A percentile compares a stretch with the other conserved stretches of the same genome.
These are phyloP conservation scores for Zoanthus sociatus DNA, from an alignment of 92 coral and sea anemone genomes.

Conservation along the genomic window DNA sequence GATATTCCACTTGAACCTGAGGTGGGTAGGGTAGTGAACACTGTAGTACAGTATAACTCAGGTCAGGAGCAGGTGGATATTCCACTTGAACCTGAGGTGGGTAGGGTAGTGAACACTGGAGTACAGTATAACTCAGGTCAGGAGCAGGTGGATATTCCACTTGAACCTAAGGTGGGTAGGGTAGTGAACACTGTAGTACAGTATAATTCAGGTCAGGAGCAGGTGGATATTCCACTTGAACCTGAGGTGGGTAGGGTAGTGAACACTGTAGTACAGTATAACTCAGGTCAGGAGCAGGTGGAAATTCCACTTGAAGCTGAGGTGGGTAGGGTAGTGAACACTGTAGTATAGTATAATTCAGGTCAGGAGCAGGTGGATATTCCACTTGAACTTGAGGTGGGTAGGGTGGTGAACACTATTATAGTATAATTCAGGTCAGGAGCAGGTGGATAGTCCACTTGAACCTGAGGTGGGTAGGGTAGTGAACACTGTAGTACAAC, in stretches of 20 bases:
- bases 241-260: slow-evolving; percentile 69
- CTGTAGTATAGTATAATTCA: slow-evolving; percentile 1
- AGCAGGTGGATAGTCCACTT: slow-evolving; percentile 85
- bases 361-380: slow-evolving; percentile 92
- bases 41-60: no score
- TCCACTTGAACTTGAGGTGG: slow-evolving; percentile 89
- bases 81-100: slow-evolving; percentile 89
- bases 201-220: slow-evolving; percentile 95
- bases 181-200: no score
- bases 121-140: no score
- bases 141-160: no score
- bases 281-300: slow-evolving; percentile 84
- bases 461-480: slow-evolving; percentile 78
- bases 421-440: slow-evolving; percentile 68
- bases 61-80: no score
- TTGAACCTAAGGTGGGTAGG: slow-evolving; percentile 81
- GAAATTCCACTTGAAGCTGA: slow-evolving; percentile 92
- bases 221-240: slow-evolving; percentile 88
- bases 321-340: slow-evolving; percentile 46
- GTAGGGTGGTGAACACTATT: neutral
- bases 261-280: no score
- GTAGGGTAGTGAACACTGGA: no score
- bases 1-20: slow-evolving; percentile 91
- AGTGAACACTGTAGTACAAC: no score
- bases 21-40: slow-evolving; percentile 62